These are phyloP conservation scores for Dinothrombium tinctorium DNA, from an alignment of 1,140 invertebrate species.

Conservation along the genomic window DNA sequence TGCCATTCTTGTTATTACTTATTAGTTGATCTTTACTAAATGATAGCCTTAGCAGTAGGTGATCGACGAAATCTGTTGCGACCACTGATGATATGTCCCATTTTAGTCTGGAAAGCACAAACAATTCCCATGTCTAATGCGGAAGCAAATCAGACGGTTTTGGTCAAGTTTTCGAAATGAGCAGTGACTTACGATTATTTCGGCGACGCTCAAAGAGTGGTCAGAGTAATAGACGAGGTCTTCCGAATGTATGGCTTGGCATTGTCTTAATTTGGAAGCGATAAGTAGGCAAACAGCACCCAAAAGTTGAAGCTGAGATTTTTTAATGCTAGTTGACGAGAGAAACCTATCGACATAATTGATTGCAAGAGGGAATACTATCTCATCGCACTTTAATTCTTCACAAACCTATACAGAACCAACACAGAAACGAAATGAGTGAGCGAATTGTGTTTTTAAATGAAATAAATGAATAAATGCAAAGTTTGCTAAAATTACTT, in stretches of 20 bases:
- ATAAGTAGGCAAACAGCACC: slow-evolving; percentile 42
- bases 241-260: slow-evolving; percentile 35
- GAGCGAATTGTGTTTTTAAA: no score
- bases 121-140: slow-evolving; percentile 39
- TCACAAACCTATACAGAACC: slow-evolving; percentile 32
- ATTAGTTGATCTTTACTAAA: no score
- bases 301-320: slow-evolving; percentile 41
- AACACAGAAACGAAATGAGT: neutral
- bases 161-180: neutral
- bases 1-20: slow-evolving; percentile 16
- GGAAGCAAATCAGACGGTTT: neutral
- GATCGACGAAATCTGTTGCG: slow-evolving; percentile 43
- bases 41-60: slow-evolving; percentile 33
- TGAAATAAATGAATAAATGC: no score
- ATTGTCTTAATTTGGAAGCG: slow-evolving; percentile 46
- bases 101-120: slow-evolving; percentile 37
- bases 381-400: slow-evolving; percentile 45
- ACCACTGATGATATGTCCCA: slow-evolving; percentile 43
- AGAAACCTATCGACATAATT: slow-evolving; percentile 50
- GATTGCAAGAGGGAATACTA: slow-evolving; percentile 45
- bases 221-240: slow-evolving; percentile 46
- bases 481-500: no score
- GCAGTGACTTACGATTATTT: slow-evolving; percentile 38
- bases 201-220: slow-evolving; percentile 36
- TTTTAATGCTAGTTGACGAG: slow-evolving; percentile 32